phyloP scores from a whole-genome alignment of 2,113 vertebrate species.

The Tichodroma muraria region DNA sequence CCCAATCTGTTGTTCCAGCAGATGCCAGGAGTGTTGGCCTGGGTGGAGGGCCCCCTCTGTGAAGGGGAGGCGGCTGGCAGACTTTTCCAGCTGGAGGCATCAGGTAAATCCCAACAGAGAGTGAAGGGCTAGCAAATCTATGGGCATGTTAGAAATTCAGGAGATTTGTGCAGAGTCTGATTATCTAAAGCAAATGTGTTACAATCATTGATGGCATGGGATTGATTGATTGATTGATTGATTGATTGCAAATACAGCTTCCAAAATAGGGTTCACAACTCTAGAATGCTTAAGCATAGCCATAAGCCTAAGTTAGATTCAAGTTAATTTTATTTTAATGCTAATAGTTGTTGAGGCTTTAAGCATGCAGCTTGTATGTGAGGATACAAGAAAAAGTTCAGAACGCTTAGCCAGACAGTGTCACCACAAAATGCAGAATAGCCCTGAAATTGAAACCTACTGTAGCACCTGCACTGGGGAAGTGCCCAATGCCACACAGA shows the following conservation, averaged over 20 bases:
- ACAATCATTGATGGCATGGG: neutral
- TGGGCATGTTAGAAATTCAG: neutral
- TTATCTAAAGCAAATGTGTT: neutral
- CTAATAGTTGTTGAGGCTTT: neutral
- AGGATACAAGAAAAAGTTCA: neutral
- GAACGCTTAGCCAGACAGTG: neutral
- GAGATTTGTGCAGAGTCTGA: neutral
- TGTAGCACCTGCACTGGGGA: neutral
- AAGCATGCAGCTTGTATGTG: neutral
- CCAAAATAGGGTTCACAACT: neutral
- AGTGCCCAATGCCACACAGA: neutral
- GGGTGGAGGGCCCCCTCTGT: neutral
- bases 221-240: neutral
- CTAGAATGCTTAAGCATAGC: neutral
- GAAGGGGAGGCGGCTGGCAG: neutral
- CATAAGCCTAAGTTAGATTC: neutral
- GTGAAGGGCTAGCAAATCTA: neutral
- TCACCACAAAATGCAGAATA: neutral
- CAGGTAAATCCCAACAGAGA: neutral
- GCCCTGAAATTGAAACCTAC: neutral
- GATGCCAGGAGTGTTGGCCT: neutral
- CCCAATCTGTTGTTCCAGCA: neutral
- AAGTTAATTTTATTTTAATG: neutral
- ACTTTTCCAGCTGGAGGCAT: neutral
- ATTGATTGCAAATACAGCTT: neutral